Evolutionary conservation across 2,888 invertebrate genomes (phyloP).

Genomic region (Arrhopalites spinosus): DNA sequence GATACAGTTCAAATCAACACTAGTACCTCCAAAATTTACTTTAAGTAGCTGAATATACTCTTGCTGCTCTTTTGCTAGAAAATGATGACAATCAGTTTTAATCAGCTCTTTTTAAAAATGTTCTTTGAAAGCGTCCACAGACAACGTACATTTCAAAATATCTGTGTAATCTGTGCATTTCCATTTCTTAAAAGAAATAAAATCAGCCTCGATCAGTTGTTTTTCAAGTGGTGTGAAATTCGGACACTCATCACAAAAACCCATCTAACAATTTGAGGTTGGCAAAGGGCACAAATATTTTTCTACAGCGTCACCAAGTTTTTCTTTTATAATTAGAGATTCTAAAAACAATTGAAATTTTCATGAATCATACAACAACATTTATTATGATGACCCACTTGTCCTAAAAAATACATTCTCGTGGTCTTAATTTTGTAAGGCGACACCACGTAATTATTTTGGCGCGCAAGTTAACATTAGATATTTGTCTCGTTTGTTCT

Average conservation of each 20-base stretch:
- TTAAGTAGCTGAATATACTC: too few relatives aligned
- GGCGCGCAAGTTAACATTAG: not conserved
- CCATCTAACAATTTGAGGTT: not conserved
- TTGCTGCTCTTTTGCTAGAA: too few relatives aligned
- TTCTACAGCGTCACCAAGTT: not conserved
- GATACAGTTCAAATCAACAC: too few relatives aligned
- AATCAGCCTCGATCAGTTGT: not conserved
- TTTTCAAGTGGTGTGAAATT: not conserved
- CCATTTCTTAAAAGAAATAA: not conserved
- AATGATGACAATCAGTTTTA: too few relatives aligned
- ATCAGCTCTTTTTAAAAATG: not conserved
- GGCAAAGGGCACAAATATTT: not conserved
- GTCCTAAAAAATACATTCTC: conserved; percentile 11
- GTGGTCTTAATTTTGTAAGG: conserved; percentile 13
- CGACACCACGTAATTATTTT: not conserved
- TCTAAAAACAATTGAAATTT: conserved; percentile 22
- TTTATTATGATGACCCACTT: not conserved
- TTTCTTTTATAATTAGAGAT: not conserved
- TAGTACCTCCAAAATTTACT: too few relatives aligned
- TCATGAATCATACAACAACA: conserved; percentile 20
- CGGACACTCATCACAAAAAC: conserved; percentile 10
- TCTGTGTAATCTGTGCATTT: not conserved
- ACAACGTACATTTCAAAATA: not conserved
- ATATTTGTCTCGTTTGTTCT: not conserved
- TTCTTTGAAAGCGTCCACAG: not conserved